Evolutionary conservation across 1,140 invertebrate species (phyloP).

Genomic region (Cydia strobilella): DNA sequence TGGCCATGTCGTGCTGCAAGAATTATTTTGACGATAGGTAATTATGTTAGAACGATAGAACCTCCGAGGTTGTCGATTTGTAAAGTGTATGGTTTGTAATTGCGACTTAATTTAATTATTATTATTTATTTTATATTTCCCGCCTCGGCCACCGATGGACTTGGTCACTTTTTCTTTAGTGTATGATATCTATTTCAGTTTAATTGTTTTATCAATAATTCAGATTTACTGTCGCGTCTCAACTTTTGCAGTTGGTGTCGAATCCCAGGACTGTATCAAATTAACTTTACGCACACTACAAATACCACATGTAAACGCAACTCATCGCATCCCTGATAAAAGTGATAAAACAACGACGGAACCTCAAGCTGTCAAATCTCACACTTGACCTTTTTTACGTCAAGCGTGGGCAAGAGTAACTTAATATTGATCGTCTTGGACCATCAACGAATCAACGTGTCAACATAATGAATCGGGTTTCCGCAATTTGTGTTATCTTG

Average conservation of each 20-base stretch:
- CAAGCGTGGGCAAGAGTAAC: slow-evolving; percentile 23
- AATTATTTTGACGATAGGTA: too few relatives aligned
- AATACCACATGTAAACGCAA: not conserved
- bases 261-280: not conserved
- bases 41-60: too few relatives aligned
- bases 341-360: slow-evolving; percentile 6
- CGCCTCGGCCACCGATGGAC: too few relatives aligned
- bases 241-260: not conserved
- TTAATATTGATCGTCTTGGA: slow-evolving; percentile 27
- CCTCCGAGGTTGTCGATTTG: too few relatives aligned
- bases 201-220: not conserved
- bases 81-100: too few relatives aligned
- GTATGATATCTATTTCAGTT: too few relatives aligned
- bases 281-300: not conserved
- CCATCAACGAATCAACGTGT: slow-evolving; percentile 12
- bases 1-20: too few relatives aligned
- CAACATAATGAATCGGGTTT: slow-evolving; percentile 14
- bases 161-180: too few relatives aligned
- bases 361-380: not conserved
- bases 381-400: slow-evolving; percentile 15
- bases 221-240: not conserved
- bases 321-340: not conserved
- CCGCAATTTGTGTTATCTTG: slow-evolving; percentile 40
- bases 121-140: too few relatives aligned
- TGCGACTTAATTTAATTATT: not conserved